Evolutionary conservation across 2,888 invertebrate species (phyloP), one percentile per base, ranked within the genome.

Genomic region (Pedicia rivosa): DNA sequence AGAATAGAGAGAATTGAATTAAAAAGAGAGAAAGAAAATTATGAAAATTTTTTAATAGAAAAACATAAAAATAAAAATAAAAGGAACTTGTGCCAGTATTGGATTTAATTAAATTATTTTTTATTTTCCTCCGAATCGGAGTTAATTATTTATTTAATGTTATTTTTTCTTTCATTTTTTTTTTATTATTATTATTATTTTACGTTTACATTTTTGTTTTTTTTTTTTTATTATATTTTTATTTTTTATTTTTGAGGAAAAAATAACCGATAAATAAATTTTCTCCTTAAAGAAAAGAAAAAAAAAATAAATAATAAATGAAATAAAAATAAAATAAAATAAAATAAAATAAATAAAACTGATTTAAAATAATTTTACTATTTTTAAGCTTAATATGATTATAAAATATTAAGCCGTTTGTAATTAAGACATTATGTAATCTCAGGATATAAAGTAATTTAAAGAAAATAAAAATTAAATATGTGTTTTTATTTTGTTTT

Each of bases 361-460:
- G 8, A 30, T 24, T 24, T 8, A 24, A 24, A 24, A 10, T 24
- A 24, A 10, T 24, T 10, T 24, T 24, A 24, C n/a, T 7, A 7
- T 10, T 27, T 10, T 32, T 32, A 13, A 32, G 32, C 19, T 14
- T 13, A 12, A 17, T 17, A 30, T 17, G n/a, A 30, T 17, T 30
- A 32, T 20, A 32, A 32, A 32, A 13, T 20, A 17, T n/a, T 19
- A n/a, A 31, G 12, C n/a, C n/a, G 13, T 32, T 20, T 20, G 9
- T 32, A 32, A 20, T 32, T 32, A 32, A 32, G 32, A 32, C 32
- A 32, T 17, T 32, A 35, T 35, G 35, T 35, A 35, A 35, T 35
- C 35, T 35, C 35, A 35, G 35, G 35, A 35, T 35, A 35, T 24
- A 24, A 8, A 35, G 16, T 16, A 25, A 35, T 25, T 16, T 26